Conservation (phyloP, 2,888 invertebrate species). For the Parnassius orleans region DNA sequence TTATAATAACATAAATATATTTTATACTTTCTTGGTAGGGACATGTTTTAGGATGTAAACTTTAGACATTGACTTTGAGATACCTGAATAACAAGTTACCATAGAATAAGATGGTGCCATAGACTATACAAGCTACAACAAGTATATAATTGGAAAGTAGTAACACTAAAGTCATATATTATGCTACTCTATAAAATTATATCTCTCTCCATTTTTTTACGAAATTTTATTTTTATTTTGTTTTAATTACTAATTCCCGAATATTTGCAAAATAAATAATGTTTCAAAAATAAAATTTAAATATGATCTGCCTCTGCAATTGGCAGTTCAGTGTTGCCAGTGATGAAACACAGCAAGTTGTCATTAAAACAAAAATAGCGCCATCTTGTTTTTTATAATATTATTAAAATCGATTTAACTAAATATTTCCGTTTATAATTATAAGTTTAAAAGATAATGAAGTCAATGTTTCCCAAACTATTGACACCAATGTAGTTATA, state of each 20-base stretch:
- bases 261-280: too few relatives aligned
- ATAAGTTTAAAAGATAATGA: conserved; percentile 27
- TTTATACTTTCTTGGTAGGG: conserved; percentile 36
- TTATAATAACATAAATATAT: conserved; percentile 27
- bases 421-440: conserved; percentile 27
- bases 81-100: conserved; percentile 74
- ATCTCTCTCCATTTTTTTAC: too few relatives aligned
- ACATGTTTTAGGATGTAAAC: conserved; percentile 31
- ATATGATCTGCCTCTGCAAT: conserved; percentile 8
- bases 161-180: not conserved
- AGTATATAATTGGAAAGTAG: conserved; percentile 1
- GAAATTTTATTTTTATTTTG: too few relatives aligned
- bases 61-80: conserved; percentile 34
- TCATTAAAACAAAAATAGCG: conserved; percentile 27
- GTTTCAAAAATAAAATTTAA: conserved; percentile 9
- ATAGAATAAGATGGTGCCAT: conserved; percentile 71
- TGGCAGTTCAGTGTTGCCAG: conserved; percentile 19
- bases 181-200: too few relatives aligned
- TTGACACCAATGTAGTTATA: conserved; percentile 33
- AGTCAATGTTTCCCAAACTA: conserved; percentile 22
- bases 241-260: too few relatives aligned
- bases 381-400: conserved; percentile 34
- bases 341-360: conserved; percentile 14
- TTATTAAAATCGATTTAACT: conserved; percentile 20
- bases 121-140: conserved; percentile 19